Evolutionary conservation across 1,140 invertebrate genomes (phyloP), one percentile per base, ranked within the genome.

Genomic region (Fopius arisanus): DNA sequence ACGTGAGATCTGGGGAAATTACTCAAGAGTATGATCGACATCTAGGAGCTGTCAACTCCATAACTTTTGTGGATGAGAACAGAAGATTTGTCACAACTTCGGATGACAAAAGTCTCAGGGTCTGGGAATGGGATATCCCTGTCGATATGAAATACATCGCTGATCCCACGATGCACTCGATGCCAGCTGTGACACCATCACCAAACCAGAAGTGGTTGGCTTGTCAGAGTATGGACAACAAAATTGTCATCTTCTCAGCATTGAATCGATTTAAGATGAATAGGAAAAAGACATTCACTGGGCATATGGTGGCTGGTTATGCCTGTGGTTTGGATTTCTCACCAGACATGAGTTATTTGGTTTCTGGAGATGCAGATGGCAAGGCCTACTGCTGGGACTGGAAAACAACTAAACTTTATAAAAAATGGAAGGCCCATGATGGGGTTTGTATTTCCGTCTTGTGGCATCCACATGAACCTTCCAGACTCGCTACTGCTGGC

Each of bases 131-230:
- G 94, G 97, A 99, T 86, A 98, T 99, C 84, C 98, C 98, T 0
- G 98, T 99, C 2, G 98, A 99, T 86, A 99, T 99, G 94, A 99
- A 99, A 86, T 99, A 99, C 83, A 99, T 99, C 80, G 98, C 98
- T n/a, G 98, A 99, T 89, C 98, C 98, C 2, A 94, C 95, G 1
- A 98, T 99, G 96, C 98, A 99, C 89, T 99, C 97, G 4, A 98
- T 99, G 94, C 98, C 98, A 0, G 94, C 97, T 1, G 97, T 99
- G 0, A 96, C 96, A 0, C 89, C 94, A 14, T 94, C 97, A 0
- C 97, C 97, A 1, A 99, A 99, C 90, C 95, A 96, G 81, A 99
- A 99, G 89, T 99, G 98, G 98, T 89, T 99, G 48, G 97, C 98
- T 0, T 99, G 98, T 86, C 98, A 99, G 86, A 97, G 96, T 73